Conservation (phyloP, 1,140 invertebrate species). For the Drosophila biarmipes region DNA sequence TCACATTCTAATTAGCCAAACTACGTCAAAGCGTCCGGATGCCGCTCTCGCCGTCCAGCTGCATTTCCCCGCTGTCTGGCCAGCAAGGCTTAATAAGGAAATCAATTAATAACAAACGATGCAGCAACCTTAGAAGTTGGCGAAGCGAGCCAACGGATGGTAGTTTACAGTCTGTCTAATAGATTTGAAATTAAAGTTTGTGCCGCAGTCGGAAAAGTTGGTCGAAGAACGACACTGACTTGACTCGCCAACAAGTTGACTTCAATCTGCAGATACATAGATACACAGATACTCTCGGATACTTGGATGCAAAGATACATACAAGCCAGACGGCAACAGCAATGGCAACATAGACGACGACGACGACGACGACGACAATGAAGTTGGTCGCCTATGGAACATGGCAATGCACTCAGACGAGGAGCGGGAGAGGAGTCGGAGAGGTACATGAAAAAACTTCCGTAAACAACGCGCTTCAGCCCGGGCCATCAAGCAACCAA, state of each 20-base stretch:
- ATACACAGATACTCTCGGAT: neutral
- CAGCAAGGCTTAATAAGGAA: constrained; percentile 73
- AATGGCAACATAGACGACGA: constrained; percentile 27
- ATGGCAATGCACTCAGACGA: constrained; percentile 78
- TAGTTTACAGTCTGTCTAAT: constrained; percentile 65
- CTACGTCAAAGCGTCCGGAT: constrained; percentile 51
- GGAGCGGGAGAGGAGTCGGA: constrained; percentile 16
- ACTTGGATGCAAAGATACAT: constrained; percentile 30
- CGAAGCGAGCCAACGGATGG: constrained; percentile 4
- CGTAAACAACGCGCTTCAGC: constrained; percentile 71
- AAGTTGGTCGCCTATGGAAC: constrained; percentile 58
- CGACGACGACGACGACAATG: constrained; percentile 56
- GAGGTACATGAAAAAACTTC: constrained; percentile 62
- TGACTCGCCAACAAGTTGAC: constrained; percentile 77
- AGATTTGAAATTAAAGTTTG: constrained; percentile 79
- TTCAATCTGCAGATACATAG: constrained; percentile 58
- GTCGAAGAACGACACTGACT: constrained; percentile 64
- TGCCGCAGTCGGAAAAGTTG: constrained; percentile 57
- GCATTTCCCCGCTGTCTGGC: constrained; percentile 9
- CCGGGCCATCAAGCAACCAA: constrained; percentile 65
- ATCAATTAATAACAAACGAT: constrained; percentile 81
- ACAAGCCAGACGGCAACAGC: constrained; percentile 45
- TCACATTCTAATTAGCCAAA: constrained; percentile 80
- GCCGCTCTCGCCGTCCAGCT: neutral
- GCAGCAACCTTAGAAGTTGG: constrained; percentile 43